Conservation (phyloP, 2,797 vertebrate genomes). For the Pseudochirops corinnae region DNA sequence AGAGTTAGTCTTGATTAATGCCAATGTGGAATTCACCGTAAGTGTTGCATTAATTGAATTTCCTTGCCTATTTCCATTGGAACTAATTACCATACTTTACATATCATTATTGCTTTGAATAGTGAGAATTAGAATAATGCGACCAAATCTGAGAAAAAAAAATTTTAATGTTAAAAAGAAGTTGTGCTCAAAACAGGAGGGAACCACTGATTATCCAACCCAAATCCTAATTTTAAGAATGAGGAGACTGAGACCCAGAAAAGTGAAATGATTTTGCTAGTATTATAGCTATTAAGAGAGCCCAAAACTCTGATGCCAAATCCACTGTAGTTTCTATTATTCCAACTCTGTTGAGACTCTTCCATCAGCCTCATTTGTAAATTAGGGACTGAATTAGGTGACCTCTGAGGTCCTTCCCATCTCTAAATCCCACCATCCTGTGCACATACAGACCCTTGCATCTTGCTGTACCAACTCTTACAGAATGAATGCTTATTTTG, state of each 20-base stretch:
- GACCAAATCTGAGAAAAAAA: neutral
- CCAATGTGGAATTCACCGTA: neutral
- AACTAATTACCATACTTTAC: neutral
- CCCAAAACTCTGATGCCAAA: neutral
- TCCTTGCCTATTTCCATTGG: neutral
- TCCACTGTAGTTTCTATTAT: neutral
- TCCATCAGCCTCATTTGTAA: neutral
- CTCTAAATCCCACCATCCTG: neutral
- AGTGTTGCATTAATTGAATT: neutral
- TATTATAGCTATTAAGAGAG: neutral
- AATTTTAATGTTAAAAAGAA: neutral
- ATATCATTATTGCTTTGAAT: neutral
- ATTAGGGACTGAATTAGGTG: neutral
- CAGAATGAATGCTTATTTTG: neutral
- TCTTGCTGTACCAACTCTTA: neutral
- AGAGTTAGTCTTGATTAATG: neutral
- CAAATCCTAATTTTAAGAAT: neutral
- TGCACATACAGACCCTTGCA: neutral
- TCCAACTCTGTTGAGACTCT: no score
- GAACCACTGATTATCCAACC: no score
- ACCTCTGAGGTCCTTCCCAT: neutral
- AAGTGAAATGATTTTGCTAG: neutral
- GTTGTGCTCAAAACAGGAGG: no score
- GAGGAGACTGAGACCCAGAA: neutral
- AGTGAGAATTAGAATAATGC: neutral